A percentile compares a stretch with the other conserved stretches of the same genome.
These are phyloP conservation scores for Macrobrachium rosenbergii DNA, from an alignment of 1,140 invertebrate species.

Conservation along the genomic window DNA sequence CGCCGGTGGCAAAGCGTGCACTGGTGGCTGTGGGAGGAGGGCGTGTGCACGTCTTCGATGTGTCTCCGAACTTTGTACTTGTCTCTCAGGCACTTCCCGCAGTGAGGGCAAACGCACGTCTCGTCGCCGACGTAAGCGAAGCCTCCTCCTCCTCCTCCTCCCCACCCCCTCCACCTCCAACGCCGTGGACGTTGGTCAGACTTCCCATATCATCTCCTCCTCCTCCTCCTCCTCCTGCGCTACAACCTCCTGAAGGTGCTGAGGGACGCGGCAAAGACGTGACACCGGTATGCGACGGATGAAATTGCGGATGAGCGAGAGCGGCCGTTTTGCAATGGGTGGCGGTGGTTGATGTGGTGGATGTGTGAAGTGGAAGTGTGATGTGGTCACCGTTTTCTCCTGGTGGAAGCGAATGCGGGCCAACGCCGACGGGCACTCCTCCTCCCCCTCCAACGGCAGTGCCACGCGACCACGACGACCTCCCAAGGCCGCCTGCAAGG, in stretches of 20 bases:
- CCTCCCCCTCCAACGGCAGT: background rate
- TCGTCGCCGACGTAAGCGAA: background rate
- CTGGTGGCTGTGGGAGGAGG: conserved; percentile 47
- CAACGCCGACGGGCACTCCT: background rate
- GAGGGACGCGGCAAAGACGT: too few species aligned
- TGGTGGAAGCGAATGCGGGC: too few species aligned
- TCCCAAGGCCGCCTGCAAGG: conserved; percentile 42
- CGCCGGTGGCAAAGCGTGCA: conserved; percentile 38
- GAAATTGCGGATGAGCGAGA: background rate
- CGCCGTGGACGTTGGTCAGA: background rate
- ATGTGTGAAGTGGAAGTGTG: background rate
- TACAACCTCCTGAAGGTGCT: too few species aligned
- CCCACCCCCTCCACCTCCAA: background rate
- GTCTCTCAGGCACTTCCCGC: conserved; percentile 43
- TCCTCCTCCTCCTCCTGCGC: too few species aligned
- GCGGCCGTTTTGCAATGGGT: background rate
- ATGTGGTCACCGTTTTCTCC: too few species aligned
- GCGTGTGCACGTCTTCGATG: conserved; percentile 69
- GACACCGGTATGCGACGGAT: background rate
- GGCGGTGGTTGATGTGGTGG: background rate
- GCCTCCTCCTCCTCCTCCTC: background rate
- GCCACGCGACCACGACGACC: conserved; percentile 43
- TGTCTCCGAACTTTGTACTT: conserved; percentile 58
- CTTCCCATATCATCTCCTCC: too few species aligned
- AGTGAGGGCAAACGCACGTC: conserved; percentile 67